Percentiles rank a stretch among this genome's conserved stretches.
phyloP scores from a whole-genome alignment of 2,113 vertebrate genomes.

The Pagrus major region DNA sequence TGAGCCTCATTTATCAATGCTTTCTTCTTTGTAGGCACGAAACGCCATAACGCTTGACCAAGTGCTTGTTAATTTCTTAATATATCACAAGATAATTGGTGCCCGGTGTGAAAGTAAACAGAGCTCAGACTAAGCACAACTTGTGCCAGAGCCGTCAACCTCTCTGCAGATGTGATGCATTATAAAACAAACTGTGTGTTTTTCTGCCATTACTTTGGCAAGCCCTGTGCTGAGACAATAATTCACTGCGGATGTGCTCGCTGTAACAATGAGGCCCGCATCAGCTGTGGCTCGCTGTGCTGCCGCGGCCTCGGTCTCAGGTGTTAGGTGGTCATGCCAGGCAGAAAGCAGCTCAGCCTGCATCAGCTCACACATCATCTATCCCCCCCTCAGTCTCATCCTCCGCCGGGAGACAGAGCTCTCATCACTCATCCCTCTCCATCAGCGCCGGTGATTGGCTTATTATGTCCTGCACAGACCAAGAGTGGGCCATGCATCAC shows the following conservation, averaged over 20 bases:
- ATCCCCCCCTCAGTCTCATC: conserved; percentile 62
- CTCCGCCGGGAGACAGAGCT: conserved; percentile 57
- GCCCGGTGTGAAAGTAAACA: conserved; percentile 43
- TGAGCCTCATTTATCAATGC: conserved; percentile 59
- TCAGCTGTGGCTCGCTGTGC: conserved; percentile 52
- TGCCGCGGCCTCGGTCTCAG: conserved; percentile 66
- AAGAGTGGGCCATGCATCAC: conserved; percentile 69
- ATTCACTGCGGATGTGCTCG: conserved; percentile 39
- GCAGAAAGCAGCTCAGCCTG: conserved; percentile 45
- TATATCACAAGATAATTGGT: conserved; percentile 57
- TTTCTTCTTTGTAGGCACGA: conserved; percentile 33
- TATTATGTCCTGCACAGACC: conserved; percentile 75
- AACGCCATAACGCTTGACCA: conserved; percentile 32
- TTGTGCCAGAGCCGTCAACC: conserved; percentile 32
- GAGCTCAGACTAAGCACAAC: conserved; percentile 9
- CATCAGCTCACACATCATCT: conserved; percentile 71
- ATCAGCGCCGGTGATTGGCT: conserved; percentile 78
- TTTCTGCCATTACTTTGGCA: conserved; percentile 32
- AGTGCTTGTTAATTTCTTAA: conserved; percentile 63
- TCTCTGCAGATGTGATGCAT: conserved; percentile 38
- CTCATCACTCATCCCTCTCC: conserved; percentile 75
- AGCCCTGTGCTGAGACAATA: conserved; percentile 16
- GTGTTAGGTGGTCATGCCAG: conserved; percentile 62
- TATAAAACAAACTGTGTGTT: conserved; percentile 41
- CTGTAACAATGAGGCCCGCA: conserved; percentile 46